Evolutionary conservation across 2,888 invertebrate genomes (phyloP), one percentile per base, ranked within the genome.

Genomic region (Andrena flavipes): DNA sequence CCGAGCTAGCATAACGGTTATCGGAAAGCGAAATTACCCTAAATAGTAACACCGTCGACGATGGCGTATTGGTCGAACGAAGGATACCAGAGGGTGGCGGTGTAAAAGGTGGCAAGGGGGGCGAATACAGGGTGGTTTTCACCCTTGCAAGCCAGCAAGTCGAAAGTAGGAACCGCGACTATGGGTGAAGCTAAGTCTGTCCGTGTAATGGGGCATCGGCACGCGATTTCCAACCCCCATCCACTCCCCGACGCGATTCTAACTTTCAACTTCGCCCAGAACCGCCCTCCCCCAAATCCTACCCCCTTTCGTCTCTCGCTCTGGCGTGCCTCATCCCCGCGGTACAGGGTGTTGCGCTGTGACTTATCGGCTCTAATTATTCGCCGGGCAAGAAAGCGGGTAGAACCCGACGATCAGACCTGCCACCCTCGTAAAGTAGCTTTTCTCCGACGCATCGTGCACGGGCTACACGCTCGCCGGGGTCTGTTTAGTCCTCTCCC

Each of bases 311-410:
- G 76, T 78, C 87, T 79, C 85, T 56, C 56, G 56, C 56, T 60
- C 59, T 82, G 78, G 81, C 80, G 69, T 87, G 77, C 85, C 84
- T 86, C 84, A 84, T 84, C 85, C 83, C 84, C 77, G 69, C 82
- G 86, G 80, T 76, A 87, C 87, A 73, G 87, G 83, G 88, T 91
- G 91, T 90, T 92, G 92, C 90, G 88, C 91, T 91, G 92, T 93
- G 93, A 93, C 93, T 93, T 93, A 93, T 93, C 93, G 93, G 90
- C 91, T 89, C 90, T 93, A 93, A 93, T 93, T 93, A 93, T 92
- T 93, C 92, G 92, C 90, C 91, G 87, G 56, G 87, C 90, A 91
- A 91, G 91, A 91, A 91, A 90, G 84, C 88, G 88, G 82, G 89
- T 85, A 86, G 87, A 76, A 84, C 82, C 87, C 85, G 82, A 69